Base-by-base conservation (phyloP, 2,888 invertebrate genomes). In the Acanthococcus lagerstroemiae region DNA sequence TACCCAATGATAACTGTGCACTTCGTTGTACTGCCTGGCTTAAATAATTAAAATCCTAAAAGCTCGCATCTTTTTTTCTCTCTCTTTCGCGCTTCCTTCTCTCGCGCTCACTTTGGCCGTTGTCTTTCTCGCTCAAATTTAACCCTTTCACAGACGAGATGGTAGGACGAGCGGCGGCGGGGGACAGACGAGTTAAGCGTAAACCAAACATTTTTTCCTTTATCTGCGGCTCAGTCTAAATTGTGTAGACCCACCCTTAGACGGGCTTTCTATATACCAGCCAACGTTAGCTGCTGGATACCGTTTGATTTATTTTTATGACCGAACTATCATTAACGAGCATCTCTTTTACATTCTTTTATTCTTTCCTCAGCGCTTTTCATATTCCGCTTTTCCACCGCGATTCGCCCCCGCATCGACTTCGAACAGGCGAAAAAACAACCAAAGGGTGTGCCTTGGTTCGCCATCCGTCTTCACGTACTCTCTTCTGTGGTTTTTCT, bases 241-340 rank as follows among this genome's bases (percentile, higher is more conserved):
- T 63, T 63, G 63, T 63, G 63, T 52, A 63, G 54, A 26, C 54
- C 63, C 63, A 63, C 63, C 63, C 52, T 54, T 52, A 54, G 54
- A 63, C 30, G 63, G 52, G 52, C 27, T 52, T 50, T 61, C 48
- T 61, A 61, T 61, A 61, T 30, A 52, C 22, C 63, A 61, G 54
- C 50, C 50, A 63, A 63, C 63, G 54, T 54, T 63, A 54, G 54
- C 63, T 50, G 63, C 54, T 63, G 63, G 63, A 63, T 63, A 63
- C 63, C 63, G 63, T 63, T 63, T 63, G 63, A 63, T 63, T 63
- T 63, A 63, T 63, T 63, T 63, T 63, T 63, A 63, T 63, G 63
- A 63, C 63, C 63, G 37, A 63, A 63, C 63, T 63, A 63, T 63
- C 63, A 63, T 63, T 63, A 63, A 63, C 63, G 63, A 63, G 63